Conservation (phyloP, 2,797 vertebrate species). For the Alexandromys oeconomus region DNA sequence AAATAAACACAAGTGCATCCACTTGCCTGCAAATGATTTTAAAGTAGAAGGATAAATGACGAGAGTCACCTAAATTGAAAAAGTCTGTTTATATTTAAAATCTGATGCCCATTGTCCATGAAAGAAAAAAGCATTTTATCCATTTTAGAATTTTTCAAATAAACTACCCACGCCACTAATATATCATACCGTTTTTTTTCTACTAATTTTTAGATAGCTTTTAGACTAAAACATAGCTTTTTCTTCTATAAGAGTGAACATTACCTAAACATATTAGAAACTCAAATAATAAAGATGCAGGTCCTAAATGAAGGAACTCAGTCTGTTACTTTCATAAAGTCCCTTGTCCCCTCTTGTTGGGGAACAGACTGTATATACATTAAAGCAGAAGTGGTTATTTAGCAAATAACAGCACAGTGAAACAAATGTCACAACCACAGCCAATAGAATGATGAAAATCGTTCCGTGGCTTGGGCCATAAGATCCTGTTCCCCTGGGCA, state of each 20-base stretch:
- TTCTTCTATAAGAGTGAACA: not conserved
- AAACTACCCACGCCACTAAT: not conserved
- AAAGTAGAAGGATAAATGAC: not conserved
- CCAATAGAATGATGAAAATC: not conserved
- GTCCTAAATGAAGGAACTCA: not conserved
- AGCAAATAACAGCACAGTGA: not conserved
- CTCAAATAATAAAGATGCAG: not conserved
- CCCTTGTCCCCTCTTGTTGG: not conserved
- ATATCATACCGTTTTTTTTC: not conserved
- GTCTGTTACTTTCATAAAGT: not conserved
- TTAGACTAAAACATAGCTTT: not conserved
- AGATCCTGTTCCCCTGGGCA: not conserved
- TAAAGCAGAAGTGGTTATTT: not conserved
- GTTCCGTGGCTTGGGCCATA: not conserved
- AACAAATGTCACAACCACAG: not conserved
- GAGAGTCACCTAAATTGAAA: not conserved
- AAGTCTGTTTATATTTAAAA: not conserved
- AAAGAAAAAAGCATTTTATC: not conserved
- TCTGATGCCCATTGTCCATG: not conserved
- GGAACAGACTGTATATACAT: not conserved
- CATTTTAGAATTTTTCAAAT: constrained; percentile 18
- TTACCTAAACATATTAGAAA: not conserved
- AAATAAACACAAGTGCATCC: not conserved
- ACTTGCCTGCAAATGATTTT: not conserved
- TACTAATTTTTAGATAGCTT: not conserved